Conservation (phyloP, 2,888 invertebrate genomes). For the Stenolophus ochropezus region DNA sequence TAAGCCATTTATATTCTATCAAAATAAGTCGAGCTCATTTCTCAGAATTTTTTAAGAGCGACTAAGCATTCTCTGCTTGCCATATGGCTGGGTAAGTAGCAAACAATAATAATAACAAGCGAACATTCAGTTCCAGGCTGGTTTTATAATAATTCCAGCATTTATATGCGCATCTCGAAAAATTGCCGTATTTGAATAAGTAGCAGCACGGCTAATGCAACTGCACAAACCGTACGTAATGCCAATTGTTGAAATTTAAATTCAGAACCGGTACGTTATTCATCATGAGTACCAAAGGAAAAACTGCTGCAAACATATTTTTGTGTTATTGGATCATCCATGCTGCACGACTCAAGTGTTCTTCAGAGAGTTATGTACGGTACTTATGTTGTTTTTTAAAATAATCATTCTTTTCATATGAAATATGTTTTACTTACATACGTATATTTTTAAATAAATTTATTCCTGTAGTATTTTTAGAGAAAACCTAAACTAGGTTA, state of each 20-base stretch:
- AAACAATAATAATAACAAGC: slow-evolving; percentile 50
- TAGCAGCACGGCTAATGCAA: slow-evolving; percentile 47
- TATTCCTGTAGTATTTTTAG: not conserved
- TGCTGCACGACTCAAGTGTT: not conserved
- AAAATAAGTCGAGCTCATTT: slow-evolving; percentile 18
- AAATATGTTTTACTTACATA: not conserved
- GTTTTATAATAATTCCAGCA: slow-evolving; percentile 53
- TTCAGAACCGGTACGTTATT: slow-evolving; percentile 38
- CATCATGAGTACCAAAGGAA: slow-evolving; percentile 41
- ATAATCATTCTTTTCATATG: not conserved
- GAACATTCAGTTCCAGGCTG: slow-evolving; percentile 1
- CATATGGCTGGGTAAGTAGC: slow-evolving; percentile 30
- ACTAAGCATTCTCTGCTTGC: not conserved
- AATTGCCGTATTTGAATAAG: slow-evolving; percentile 54
- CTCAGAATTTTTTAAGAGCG: slow-evolving; percentile 2
- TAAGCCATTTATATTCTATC: slow-evolving; percentile 34
- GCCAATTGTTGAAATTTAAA: slow-evolving; percentile 44
- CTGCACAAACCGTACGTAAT: slow-evolving; percentile 45
- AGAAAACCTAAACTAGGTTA: not conserved
- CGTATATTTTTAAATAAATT: not conserved
- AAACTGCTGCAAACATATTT: slow-evolving; percentile 24
- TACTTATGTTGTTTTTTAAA: not conserved
- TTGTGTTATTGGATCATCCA: slow-evolving; percentile 6
- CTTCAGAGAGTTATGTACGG: not conserved
- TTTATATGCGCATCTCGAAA: slow-evolving; percentile 56